Percentiles rank a stretch among this genome's conserved stretches.
phyloP scores from a whole-genome alignment of 2,797 vertebrate genomes.

The Heliangelus exortis region DNA sequence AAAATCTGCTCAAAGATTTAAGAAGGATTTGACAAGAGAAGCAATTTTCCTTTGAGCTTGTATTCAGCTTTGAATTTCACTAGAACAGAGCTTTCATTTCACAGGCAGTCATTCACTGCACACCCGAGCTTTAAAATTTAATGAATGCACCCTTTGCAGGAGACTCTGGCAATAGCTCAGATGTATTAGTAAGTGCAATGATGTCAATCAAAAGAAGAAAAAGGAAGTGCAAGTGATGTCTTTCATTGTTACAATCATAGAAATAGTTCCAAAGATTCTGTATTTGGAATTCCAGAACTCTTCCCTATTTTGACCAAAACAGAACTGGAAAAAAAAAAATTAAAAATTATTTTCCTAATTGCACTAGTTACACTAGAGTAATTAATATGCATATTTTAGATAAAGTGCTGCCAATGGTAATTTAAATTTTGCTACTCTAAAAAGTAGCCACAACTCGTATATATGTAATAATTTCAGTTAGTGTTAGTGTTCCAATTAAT shows the following conservation, averaged over 20 bases:
- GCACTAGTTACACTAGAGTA: not conserved
- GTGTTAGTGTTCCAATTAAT: fast-evolving
- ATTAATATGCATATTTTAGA: not conserved
- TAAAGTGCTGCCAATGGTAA: not conserved
- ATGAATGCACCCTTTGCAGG: conserved; percentile 45
- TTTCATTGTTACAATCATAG: not conserved
- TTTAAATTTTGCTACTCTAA: not conserved
- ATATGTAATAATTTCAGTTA: not conserved
- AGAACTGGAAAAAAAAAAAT: not conserved
- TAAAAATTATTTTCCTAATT: not conserved
- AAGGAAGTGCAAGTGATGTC: not conserved
- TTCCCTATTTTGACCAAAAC: not conserved
- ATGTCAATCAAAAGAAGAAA: conserved; percentile 17
- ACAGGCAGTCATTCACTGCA: conserved; percentile 18
- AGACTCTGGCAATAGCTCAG: not conserved
- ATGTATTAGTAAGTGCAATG: not conserved
- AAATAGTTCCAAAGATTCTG: not conserved
- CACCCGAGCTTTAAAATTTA: conserved; percentile 34
- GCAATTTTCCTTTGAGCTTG: conserved; percentile 53
- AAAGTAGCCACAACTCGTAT: not conserved
- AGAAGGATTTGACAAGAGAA: conserved; percentile 51
- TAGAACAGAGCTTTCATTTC: conserved; percentile 56
- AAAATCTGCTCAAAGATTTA: conserved; percentile 52
- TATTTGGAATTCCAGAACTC: not conserved
- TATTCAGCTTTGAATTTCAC: conserved; percentile 28